phyloP scores from a whole-genome alignment of 2,797 vertebrate genomes.

The Sarcophilus harrisii region DNA sequence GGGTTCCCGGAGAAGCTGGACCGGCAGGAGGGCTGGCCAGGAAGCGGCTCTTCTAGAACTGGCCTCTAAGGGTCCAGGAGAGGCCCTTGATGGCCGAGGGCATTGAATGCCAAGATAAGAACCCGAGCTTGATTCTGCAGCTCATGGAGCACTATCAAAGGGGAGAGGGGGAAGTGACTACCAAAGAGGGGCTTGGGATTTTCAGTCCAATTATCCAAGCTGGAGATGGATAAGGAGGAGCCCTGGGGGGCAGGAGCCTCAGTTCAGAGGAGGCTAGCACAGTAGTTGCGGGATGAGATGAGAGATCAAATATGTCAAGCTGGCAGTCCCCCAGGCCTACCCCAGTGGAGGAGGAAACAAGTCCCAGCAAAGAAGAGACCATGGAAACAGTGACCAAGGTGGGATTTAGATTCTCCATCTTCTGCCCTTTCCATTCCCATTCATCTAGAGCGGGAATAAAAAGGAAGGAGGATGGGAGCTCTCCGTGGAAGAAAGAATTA shows the following conservation, averaged over 20 bases:
- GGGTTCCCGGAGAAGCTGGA: background rate
- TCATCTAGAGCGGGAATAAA: background rate
- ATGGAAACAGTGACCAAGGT: background rate
- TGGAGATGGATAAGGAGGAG: background rate
- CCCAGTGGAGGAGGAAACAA: background rate
- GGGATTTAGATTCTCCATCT: background rate
- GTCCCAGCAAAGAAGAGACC: background rate
- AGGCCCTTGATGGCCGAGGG: background rate
- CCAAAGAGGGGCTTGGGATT: constrained; percentile 15
- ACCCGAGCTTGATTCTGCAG: constrained; percentile 40
- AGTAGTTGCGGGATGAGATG: background rate
- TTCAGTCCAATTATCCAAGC: background rate
- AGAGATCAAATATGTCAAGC: background rate
- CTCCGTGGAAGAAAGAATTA: background rate
- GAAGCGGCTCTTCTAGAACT: background rate
- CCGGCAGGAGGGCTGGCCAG: background rate
- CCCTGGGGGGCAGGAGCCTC: background rate
- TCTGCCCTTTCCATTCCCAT: background rate
- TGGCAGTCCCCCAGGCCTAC: background rate
- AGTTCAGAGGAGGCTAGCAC: background rate
- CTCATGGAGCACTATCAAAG: background rate
- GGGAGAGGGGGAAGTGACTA: background rate
- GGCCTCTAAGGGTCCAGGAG: background rate
- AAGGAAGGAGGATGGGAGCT: no score
- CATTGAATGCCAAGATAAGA: background rate